Percentiles rank a stretch among this genome's conserved stretches.
Conservation (phyloP, 2,888 invertebrate genomes). For the Heteromyza rotundicornis region DNA sequence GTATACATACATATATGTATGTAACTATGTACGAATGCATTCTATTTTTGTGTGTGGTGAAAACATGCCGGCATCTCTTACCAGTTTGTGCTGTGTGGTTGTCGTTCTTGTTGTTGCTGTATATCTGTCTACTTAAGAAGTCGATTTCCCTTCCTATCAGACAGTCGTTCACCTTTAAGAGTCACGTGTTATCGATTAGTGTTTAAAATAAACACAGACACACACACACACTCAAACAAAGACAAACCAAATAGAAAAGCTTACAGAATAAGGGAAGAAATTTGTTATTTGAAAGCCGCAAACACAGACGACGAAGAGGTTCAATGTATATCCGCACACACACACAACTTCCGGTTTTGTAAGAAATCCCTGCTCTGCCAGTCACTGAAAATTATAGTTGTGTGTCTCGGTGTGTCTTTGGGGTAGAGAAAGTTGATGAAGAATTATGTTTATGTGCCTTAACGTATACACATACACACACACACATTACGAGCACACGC, state of each 20-base stretch:
- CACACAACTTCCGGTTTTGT: background rate
- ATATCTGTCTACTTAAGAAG: no score
- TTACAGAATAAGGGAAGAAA: conserved; percentile 1
- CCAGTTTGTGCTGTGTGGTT: no score
- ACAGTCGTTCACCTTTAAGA: conserved; percentile 58
- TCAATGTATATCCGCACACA: background rate
- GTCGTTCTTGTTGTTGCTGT: no score
- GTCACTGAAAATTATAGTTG: background rate
- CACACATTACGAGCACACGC: no score
- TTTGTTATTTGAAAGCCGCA: background rate
- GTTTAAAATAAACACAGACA: conserved; percentile 24
- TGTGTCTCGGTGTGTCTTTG: background rate
- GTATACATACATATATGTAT: no score
- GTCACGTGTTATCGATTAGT: conserved; percentile 58
- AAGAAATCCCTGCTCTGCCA: no score
- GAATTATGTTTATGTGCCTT: conserved; percentile 14
- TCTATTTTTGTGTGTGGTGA: no score
- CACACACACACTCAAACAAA: no score
- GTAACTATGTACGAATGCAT: no score
- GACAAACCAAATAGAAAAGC: no score
- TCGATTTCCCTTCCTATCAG: conserved; percentile 37
- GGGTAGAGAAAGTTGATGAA: background rate
- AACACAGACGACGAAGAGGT: background rate
- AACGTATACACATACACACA: background rate
- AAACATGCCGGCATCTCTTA: no score